Evolutionary conservation across 1,140 invertebrate genomes (phyloP).

Genomic region (Branchinecta lynchi): DNA sequence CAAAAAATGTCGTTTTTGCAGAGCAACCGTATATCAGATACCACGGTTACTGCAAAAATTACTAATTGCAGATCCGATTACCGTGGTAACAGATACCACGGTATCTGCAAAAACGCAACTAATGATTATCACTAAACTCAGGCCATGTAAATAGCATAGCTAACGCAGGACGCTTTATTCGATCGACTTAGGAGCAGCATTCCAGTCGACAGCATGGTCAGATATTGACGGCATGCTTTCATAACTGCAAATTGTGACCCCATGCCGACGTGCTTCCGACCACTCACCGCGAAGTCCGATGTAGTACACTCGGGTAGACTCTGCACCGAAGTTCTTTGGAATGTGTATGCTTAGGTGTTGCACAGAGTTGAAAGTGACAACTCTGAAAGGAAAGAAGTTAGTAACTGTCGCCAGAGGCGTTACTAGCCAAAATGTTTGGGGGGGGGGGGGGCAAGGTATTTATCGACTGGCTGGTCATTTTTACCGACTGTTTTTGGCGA

Average conservation of each 20-base stretch:
- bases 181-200: neutral
- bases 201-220: conserved; percentile 42
- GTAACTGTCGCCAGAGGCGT: conserved; percentile 16
- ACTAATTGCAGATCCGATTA: too few species aligned
- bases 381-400: conserved; percentile 38
- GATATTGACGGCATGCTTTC: conserved; percentile 64
- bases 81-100: too few species aligned
- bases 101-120: too few species aligned
- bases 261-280: conserved; percentile 60
- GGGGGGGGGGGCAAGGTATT: too few species aligned
- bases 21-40: too few species aligned
- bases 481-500: too few species aligned
- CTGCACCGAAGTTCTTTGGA: conserved; percentile 66
- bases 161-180: neutral
- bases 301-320: conserved; percentile 73
- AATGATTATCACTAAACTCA: too few species aligned
- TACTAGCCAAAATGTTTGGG: neutral
- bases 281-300: conserved; percentile 90
- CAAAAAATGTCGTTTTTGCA: too few species aligned
- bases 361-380: conserved; percentile 77
- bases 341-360: conserved; percentile 77
- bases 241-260: conserved; percentile 77
- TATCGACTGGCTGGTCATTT: too few species aligned
- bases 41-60: too few species aligned
- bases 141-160: too few species aligned